Evolutionary conservation across 2,113 vertebrate species (phyloP).

Genomic region (Amazona vittata): DNA sequence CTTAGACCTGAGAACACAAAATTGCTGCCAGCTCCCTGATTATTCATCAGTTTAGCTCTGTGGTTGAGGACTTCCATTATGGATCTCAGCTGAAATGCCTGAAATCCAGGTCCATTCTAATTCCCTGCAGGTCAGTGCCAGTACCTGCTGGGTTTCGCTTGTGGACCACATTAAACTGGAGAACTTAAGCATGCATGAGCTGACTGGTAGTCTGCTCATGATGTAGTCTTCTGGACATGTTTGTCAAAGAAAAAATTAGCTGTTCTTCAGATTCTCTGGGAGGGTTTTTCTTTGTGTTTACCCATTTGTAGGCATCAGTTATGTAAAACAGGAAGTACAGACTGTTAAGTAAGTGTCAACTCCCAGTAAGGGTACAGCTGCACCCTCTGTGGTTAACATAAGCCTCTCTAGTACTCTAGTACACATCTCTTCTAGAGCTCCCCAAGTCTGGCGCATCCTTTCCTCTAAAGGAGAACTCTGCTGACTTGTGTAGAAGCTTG

Average conservation of each 20-base stretch:
- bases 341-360: neutral
- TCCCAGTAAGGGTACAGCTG: neutral
- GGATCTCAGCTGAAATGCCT: neutral
- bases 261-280: neutral
- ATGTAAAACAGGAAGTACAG: neutral
- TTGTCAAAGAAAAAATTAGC: neutral
- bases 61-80: fast-evolving
- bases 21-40: neutral
- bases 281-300: neutral
- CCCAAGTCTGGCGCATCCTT: neutral
- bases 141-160: conserved; percentile 82
- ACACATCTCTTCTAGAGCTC: neutral
- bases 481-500: neutral
- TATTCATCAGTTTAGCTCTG: neutral
- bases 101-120: conserved; percentile 75
- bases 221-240: conserved; percentile 45
- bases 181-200: neutral
- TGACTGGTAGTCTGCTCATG: conserved; percentile 21
- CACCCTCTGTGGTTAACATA: fast-evolving
- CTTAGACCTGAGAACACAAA: neutral
- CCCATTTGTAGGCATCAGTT: neutral
- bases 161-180: conserved; percentile 78
- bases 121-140: conserved; percentile 59
- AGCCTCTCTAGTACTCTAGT: neutral
- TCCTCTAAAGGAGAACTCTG: neutral